Percentiles rank a stretch among this genome's conserved stretches.
Evolutionary conservation across 2,113 vertebrate genomes (phyloP).

Genomic region (Fregetta grallaria): DNA sequence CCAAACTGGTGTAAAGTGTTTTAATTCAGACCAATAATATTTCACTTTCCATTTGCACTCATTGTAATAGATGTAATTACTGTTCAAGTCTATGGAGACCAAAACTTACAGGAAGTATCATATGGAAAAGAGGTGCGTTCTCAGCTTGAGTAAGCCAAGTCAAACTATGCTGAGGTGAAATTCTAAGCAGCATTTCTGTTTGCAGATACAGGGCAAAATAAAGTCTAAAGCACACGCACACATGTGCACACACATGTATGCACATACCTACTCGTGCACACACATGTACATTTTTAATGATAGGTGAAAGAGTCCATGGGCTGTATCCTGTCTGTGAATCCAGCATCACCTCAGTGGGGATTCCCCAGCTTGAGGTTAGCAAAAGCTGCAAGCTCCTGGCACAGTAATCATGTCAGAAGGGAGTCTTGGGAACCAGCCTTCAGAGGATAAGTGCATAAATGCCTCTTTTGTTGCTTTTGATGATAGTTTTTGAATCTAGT

Average conservation of each 20-base stretch:
- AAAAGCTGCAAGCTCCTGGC: not conserved
- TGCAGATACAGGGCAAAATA: not conserved
- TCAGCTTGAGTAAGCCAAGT: not conserved
- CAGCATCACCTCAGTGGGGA: not conserved
- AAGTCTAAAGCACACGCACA: fast-evolving
- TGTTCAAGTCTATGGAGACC: not conserved
- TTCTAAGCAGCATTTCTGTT: not conserved
- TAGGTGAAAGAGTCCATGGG: not conserved
- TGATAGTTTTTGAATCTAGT: not conserved
- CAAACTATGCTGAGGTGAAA: not conserved
- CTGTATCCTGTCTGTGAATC: not conserved
- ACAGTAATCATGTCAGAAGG: not conserved
- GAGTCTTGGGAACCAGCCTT: not conserved
- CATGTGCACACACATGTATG: not conserved
- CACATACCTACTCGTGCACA: too few species aligned
- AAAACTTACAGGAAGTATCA: not conserved
- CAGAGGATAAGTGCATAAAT: not conserved
- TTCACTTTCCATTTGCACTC: not conserved
- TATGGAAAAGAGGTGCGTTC: not conserved
- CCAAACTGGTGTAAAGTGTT: not conserved
- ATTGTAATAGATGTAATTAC: not conserved
- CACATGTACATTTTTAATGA: not conserved
- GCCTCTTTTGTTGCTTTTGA: not conserved
- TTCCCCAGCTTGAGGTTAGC: not conserved
- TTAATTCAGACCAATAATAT: not conserved